phyloP scores from a whole-genome alignment of 2,797 vertebrate genomes.

The Melanogrammus aeglefinus region DNA sequence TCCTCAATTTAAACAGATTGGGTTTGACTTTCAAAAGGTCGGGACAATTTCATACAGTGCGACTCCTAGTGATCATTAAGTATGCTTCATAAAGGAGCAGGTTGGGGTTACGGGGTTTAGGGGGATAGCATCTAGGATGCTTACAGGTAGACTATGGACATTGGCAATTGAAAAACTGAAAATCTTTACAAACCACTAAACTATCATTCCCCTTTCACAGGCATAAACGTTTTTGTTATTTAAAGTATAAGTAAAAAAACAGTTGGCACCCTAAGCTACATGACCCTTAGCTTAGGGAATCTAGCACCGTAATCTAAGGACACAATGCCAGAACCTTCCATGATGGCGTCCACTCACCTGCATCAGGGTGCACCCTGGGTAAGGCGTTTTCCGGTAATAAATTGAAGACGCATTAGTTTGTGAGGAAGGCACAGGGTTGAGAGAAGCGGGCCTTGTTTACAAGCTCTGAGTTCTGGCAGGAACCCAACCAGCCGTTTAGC shows the following conservation, averaged over 20 bases:
- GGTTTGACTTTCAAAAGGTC: neutral
- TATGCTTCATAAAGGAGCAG: neutral
- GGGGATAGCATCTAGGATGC: neutral
- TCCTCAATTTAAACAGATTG: too few relatives aligned
- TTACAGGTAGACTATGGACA: neutral
- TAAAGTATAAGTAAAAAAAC: too few relatives aligned
- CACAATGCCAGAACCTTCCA: neutral
- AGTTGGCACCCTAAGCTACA: too few relatives aligned
- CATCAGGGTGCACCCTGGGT: neutral
- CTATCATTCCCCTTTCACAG: too few relatives aligned
- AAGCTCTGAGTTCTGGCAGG: neutral
- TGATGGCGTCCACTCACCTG: neutral
- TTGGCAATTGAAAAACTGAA: too few relatives aligned
- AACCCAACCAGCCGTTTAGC: neutral
- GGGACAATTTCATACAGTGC: neutral
- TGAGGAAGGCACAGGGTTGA: neutral
- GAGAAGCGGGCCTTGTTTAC: neutral
- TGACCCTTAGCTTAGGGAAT: too few relatives aligned
- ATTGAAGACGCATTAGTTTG: neutral
- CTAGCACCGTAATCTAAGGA: too few relatives aligned
- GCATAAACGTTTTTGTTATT: too few relatives aligned
- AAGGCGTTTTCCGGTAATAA: neutral
- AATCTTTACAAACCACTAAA: too few relatives aligned
- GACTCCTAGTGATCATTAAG: neutral
- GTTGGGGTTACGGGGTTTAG: neutral